Base-by-base conservation (phyloP, 2,113 vertebrate genomes). In the Donacobius atricapilla region DNA sequence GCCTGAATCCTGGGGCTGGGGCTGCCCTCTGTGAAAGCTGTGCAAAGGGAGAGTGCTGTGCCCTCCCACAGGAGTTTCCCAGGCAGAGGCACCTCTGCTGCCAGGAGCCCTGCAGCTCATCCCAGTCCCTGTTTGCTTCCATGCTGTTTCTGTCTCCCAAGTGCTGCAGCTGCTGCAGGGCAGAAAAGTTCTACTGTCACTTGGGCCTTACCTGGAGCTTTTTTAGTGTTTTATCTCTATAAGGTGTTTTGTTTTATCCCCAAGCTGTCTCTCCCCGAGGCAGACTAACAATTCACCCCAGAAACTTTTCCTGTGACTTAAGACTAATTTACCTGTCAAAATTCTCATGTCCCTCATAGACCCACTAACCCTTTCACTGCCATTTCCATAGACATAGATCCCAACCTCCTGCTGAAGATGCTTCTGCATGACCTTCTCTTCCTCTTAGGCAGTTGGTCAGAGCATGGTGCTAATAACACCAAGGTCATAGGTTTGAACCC, bases 31-130 rank as follows among this genome's bases (percentile, higher is more conserved):
- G 50, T 57, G 39, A 25, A 69, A 66, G 39, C 2, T 1, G 23
- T 22, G 37, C 0, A 0, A 61, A 24, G 14, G 1, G 17, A 16
- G 15, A 60, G 22, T 0, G 1, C 28, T 39, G 64, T n/a, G 60
- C 31, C 42, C 56, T 53, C 60, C 8, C 8, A 42, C 40, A 61
- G 45, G 20, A 56, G 8, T n/a, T 57, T 72, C 42, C 64, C 12
- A 22, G 44, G 63, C 31, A 60, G 58, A 83, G 45, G 22, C n/a
- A 68, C 2, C 17, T 65, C 61, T 65, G 72, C 47, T 77, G 42
- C 69, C 2, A 3, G 56, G 5, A 89, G 17, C 16, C 1, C 64
- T 53, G 47, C 35, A 42, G 70, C 57, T 71, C n/a, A 25, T 58
- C 85, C 48, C 56, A 35, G 8, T 37, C 65, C 20, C 48, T 64